A percentile compares a stretch with the other conserved stretches of the same genome.
Conservation (phyloP, 2,113 vertebrate species). For the Okapia johnstoni region DNA sequence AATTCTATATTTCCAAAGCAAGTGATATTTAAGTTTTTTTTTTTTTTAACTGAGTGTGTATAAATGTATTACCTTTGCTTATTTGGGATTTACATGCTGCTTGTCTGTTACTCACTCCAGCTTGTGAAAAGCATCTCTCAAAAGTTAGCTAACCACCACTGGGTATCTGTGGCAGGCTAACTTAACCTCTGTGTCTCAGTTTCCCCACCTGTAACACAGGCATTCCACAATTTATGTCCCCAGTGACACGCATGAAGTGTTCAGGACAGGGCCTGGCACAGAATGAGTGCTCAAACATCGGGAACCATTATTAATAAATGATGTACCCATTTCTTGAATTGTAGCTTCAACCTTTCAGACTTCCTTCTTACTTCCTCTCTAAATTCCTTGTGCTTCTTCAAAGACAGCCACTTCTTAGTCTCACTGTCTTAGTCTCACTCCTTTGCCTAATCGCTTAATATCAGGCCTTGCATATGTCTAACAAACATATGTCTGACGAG, state of each 20-base stretch:
- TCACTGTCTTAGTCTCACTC: background rate
- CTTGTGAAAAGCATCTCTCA: background rate
- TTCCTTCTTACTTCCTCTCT: background rate
- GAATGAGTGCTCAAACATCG: background rate
- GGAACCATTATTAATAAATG: background rate
- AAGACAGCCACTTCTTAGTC: constrained; percentile 24
- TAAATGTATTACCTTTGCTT: background rate
- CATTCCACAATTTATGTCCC: background rate
- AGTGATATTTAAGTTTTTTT: background rate
- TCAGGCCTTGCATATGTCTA: constrained; percentile 4
- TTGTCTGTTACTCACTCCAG: background rate
- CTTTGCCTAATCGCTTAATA: constrained; percentile 1
- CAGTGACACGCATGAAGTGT: accelerated
- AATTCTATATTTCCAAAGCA: background rate
- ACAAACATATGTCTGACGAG: background rate
- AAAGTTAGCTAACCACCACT: background rate
- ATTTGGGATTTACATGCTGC: background rate
- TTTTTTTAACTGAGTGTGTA: background rate
- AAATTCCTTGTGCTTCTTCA: background rate
- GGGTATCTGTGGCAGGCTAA: background rate
- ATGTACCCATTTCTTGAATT: background rate
- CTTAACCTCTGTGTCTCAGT: background rate
- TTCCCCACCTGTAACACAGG: background rate
- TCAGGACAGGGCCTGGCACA: background rate
- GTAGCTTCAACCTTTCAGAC: background rate